Conservation (phyloP, 2,888 invertebrate species). For the Cephus nigrinus region DNA sequence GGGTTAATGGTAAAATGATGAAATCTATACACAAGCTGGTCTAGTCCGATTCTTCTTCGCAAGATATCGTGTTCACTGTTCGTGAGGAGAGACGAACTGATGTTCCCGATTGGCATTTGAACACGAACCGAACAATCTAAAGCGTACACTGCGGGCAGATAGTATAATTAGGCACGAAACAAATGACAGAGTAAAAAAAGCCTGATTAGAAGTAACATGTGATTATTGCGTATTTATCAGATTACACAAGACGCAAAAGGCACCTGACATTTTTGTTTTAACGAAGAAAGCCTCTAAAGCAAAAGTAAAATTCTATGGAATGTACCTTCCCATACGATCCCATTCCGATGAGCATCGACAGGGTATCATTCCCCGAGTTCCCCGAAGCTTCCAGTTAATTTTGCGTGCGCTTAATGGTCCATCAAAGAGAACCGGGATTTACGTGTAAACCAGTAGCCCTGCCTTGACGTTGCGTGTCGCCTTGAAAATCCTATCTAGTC, state of each 20-base stretch:
- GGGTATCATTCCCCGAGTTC: not conserved
- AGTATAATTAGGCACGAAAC: not conserved
- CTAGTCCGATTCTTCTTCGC: not conserved
- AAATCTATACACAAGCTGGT: not conserved
- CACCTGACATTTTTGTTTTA: not conserved
- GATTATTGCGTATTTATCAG: not conserved
- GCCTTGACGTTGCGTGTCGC: slow-evolving; percentile 27
- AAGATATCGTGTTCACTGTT: not conserved
- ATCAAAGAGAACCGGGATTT: slow-evolving; percentile 15
- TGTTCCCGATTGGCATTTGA: not conserved
- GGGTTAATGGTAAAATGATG: not conserved
- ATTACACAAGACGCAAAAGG: not conserved
- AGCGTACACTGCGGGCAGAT: not conserved
- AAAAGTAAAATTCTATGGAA: not conserved
- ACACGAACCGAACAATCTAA: not conserved
- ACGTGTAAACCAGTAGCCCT: slow-evolving; percentile 23
- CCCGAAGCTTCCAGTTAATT: slow-evolving; percentile 10
- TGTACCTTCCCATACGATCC: not conserved
- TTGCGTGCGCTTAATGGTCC: slow-evolving; percentile 37
- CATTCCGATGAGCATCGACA: not conserved
- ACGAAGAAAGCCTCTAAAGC: not conserved
- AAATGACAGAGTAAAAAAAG: not conserved
- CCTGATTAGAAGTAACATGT: not conserved
- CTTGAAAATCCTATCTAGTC: not conserved
- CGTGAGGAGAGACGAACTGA: not conserved